Base-by-base conservation (phyloP, 1,140 invertebrate genomes). In the Chironomus tepperi region DNA sequence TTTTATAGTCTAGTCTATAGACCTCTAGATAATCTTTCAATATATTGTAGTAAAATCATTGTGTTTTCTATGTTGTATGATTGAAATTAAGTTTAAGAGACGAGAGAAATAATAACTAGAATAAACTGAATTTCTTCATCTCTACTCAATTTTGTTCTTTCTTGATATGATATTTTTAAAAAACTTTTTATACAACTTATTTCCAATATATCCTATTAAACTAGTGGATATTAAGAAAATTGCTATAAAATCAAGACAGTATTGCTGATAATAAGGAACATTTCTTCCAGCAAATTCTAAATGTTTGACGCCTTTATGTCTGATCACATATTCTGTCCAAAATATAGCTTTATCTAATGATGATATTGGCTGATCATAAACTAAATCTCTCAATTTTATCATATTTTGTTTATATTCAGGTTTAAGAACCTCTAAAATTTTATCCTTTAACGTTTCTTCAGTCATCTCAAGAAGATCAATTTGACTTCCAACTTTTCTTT, bases 221-320 rank as follows among this genome's bases (percentile, higher is more conserved):
- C 1, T 16, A 0, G 85, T 84, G 88, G 88, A 89, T 18, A n/a
- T n/a, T 7, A 67, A 7, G 77, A 84, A 88, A 16, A 88, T 78
- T 8, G 87, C 86, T 12, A 73, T 76, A 19, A 67, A 67, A 67
- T 67, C 64, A 8, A 67, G 64, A 19, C 64, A 67, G 16, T 67
- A 67, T 18, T 19, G n/a, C 16, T 67, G 15, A 34, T 73, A 73
- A 12, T 19, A 34, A 6, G 72, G 72, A 34, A 73, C 72, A 42
- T n/a, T 42, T 73, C 34, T 73, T 24, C 72, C 72, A 42, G 19
- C 6, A 42, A 42, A 73, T 76, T 79, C 79, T 21, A 85, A 75
- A 42, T 84, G 83, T 0, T 77, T 75, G 12, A 83, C 84, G 7
- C 84, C 84, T 42, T 80, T 78, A 74, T 85, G 82, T 1, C 84